phyloP scores from a whole-genome alignment of 2,888 invertebrate species.

The Phalera bucephala region DNA sequence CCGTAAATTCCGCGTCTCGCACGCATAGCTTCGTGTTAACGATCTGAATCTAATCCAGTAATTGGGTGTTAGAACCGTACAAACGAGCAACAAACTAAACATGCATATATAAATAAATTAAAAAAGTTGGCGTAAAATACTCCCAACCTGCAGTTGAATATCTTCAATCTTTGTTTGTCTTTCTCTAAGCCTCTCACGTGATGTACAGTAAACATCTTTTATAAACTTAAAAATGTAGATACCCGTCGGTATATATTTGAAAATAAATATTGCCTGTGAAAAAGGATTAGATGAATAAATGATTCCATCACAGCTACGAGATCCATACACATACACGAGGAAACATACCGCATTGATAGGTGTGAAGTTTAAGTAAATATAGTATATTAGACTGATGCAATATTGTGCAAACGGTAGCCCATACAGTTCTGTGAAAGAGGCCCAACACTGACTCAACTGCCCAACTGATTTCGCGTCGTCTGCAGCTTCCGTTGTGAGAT shows the following conservation, averaged over 20 bases:
- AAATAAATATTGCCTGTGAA: slow-evolving; percentile 48
- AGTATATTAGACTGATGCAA: slow-evolving; percentile 43
- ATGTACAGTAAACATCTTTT: slow-evolving; percentile 49
- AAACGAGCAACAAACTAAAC: no score
- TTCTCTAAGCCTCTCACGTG: slow-evolving; percentile 49
- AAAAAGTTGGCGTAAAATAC: not conserved
- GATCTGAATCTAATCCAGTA: slow-evolving; percentile 63
- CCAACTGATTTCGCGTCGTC: slow-evolving; percentile 7
- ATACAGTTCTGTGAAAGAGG: slow-evolving; percentile 42
- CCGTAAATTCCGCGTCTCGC: slow-evolving; percentile 56
- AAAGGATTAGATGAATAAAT: not conserved
- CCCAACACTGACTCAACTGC: slow-evolving; percentile 28
- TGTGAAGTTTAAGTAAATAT: slow-evolving; percentile 49
- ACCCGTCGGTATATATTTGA: slow-evolving; percentile 61
- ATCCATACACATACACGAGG: no score
- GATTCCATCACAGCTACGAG: no score
- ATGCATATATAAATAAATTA: no score
- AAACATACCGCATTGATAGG: slow-evolving; percentile 53
- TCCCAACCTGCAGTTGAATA: slow-evolving; percentile 61
- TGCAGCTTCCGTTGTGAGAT: slow-evolving; percentile 13
- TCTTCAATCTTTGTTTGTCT: slow-evolving; percentile 64
- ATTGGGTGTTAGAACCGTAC: no score
- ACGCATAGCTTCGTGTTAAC: slow-evolving; percentile 61
- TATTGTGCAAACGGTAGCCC: slow-evolving; percentile 44
- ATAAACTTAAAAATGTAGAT: slow-evolving; percentile 58